phyloP scores from a whole-genome alignment of 2,888 invertebrate genomes.

The Eristalis tenax region DNA sequence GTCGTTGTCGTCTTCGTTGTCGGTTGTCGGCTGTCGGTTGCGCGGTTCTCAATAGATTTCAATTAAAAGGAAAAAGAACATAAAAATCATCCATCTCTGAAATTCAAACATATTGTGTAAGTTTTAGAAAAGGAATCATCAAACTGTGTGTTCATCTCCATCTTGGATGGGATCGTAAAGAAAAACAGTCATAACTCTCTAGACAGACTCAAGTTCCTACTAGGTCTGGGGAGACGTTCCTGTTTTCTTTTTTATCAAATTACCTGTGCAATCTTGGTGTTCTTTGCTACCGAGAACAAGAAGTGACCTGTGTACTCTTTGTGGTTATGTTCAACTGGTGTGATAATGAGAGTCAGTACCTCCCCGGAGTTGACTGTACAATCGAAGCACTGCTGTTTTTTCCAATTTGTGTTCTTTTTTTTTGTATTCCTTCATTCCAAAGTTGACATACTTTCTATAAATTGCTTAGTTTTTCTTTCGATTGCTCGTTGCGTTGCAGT shows the following conservation, averaged over 20 bases:
- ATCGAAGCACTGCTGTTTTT: constrained; percentile 3
- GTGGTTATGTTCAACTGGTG: constrained; percentile 26
- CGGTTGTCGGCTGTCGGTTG: constrained; percentile 32
- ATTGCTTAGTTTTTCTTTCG: constrained; percentile 65
- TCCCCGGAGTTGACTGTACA: constrained; percentile 34
- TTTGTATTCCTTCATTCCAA: constrained; percentile 6
- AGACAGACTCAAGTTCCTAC: neutral
- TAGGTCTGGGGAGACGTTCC: neutral
- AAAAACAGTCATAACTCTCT: no score
- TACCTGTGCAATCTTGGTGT: neutral
- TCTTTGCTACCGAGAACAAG: neutral
- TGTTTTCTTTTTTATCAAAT: neutral
- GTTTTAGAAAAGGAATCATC: neutral
- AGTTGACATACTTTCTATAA: constrained; percentile 70
- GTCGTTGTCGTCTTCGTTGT: constrained; percentile 8
- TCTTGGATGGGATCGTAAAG: neutral
- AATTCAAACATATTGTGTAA: neutral
- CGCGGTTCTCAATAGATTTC: neutral
- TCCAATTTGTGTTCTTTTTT: constrained; percentile 23
- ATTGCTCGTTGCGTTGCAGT: constrained; percentile 27
- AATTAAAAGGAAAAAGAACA: neutral
- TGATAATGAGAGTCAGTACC: constrained; percentile 37
- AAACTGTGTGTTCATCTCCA: neutral
- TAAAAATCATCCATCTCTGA: neutral
- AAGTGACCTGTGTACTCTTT: constrained; percentile 20